These are phyloP conservation scores for Amphiprion clarkii DNA, from an alignment of 2,797 vertebrate species.

Conservation along the genomic window DNA sequence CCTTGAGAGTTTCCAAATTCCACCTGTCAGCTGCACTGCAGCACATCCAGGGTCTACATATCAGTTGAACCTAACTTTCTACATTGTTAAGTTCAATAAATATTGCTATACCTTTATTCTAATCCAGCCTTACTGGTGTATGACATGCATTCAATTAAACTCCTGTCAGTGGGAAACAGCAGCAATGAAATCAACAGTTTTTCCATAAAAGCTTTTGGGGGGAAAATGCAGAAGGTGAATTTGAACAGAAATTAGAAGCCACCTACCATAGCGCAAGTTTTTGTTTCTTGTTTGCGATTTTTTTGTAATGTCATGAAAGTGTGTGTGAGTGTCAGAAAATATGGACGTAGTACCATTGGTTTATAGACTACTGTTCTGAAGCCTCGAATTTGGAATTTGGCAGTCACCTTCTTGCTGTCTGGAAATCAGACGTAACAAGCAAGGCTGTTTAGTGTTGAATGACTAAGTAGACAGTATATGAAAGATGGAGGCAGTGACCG, in stretches of 20 bases:
- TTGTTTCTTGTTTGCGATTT: no score
- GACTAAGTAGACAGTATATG: no score
- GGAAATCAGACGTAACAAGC: no score
- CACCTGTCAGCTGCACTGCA: not conserved
- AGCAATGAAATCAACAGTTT: not conserved
- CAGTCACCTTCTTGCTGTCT: no score
- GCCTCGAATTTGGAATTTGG: no score
- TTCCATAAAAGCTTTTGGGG: not conserved
- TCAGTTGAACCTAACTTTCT: not conserved
- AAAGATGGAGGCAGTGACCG: no score
- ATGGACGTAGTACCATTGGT: no score
- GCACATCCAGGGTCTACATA: not conserved
- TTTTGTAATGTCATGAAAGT: no score
- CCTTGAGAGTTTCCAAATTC: not conserved
- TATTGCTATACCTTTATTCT: not conserved
- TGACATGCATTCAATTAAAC: not conserved
- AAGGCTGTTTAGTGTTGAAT: no score
- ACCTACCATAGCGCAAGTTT: no score
- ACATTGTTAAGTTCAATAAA: not conserved
- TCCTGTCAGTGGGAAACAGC: not conserved
- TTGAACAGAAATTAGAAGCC: no score
- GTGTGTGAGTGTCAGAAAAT: not conserved
- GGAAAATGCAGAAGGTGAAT: not conserved
- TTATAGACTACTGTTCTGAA: no score
- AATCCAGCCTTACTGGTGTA: not conserved